Base-by-base conservation (phyloP, 1,140 invertebrate genomes). In the Drosophila prosaltans region DNA sequence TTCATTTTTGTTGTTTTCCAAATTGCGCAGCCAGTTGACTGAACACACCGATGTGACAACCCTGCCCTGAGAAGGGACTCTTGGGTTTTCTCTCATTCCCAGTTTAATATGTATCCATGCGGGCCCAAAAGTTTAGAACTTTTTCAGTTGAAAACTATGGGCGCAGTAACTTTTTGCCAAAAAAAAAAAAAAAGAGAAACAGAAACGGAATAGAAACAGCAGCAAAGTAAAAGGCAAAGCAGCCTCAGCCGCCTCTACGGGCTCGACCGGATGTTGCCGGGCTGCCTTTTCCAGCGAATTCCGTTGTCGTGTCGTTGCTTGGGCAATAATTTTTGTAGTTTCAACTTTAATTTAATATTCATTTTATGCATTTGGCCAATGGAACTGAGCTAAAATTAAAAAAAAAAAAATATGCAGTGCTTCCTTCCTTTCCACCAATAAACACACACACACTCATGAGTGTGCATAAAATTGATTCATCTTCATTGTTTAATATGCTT, bases 311-410 rank as follows among this genome's bases (percentile, higher is more conserved):
- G 73, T 68, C 75, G 83, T 75, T 51, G 45, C 45, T 51, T 51
- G 21, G 45, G 45, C 21, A 51, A 51, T 51, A 82, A 88, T 88
- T 88, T 89, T 36, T 77, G 45, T 51, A 75, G 78, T 88, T 89
- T 80, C 83, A 88, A 88, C 84, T 88, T 88, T 88, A 88, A 88
- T 88, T 88, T 88, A 88, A 89, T 88, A 88, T 88, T 88, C 83
- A 88, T 88, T 88, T 88, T 88, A 88, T 88, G 83, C 83, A 88
- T 86, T 86, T 88, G 83, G 80, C 80, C 84, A 82, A 58, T 70
- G 78, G 61, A 48, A 67, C 41, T 69, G 66, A 26, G 43, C 30
- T 68, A 81, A 74, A 81, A 86, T 88, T 88, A 30, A 30, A 30
- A 30, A 2, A 3, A 3, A 30, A 30, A 30, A 30, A 30, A 30